Conservation (phyloP, 37 sponge, comb jelly and placozoan genomes). For the Cladorhizidae sp. region DNA sequence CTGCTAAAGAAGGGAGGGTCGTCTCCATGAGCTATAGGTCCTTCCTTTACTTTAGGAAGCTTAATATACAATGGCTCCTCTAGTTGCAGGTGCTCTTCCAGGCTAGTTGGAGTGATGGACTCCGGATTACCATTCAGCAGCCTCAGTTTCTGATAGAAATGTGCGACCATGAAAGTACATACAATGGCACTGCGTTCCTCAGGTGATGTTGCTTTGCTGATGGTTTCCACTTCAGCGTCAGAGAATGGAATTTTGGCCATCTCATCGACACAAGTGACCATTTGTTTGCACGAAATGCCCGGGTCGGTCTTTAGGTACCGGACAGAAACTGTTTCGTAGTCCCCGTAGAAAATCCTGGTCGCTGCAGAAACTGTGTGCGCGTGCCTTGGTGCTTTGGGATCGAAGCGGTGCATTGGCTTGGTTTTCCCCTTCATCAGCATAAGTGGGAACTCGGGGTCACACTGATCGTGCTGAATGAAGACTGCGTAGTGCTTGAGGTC, state of each 20-base stretch:
- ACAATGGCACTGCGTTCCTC: constrained; percentile 42
- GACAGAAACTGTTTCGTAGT: constrained; percentile 46
- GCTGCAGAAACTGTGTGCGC: constrained; percentile 53
- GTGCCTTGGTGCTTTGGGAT: constrained; percentile 9
- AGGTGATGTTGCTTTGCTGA: constrained; percentile 5
- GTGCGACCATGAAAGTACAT: constrained; percentile 56
- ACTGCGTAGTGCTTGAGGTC: constrained; percentile 54
- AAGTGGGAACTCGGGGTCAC: constrained; percentile 49
- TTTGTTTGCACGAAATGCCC: background rate
- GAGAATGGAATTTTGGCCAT: constrained; percentile 18
- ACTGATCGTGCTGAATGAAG: constrained; percentile 40
- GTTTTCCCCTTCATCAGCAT: constrained; percentile 71
- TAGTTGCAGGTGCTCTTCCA: constrained; percentile 34
- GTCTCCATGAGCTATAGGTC: constrained; percentile 45
- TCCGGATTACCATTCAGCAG: constrained; percentile 31
- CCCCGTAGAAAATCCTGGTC: constrained; percentile 75
- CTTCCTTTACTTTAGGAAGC: constrained; percentile 50
- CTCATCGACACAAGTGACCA: background rate
- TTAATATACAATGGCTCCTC: constrained; percentile 27
- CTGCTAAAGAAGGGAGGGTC: constrained; percentile 46
- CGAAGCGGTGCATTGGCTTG: constrained; percentile 51
- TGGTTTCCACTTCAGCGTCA: constrained; percentile 20
- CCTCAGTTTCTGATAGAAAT: constrained; percentile 56
- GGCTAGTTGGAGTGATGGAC: constrained; percentile 15
- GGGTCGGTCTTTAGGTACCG: constrained; percentile 13